phyloP scores from a whole-genome alignment of 1,140 invertebrate species.

The Drosophila bipectinata region DNA sequence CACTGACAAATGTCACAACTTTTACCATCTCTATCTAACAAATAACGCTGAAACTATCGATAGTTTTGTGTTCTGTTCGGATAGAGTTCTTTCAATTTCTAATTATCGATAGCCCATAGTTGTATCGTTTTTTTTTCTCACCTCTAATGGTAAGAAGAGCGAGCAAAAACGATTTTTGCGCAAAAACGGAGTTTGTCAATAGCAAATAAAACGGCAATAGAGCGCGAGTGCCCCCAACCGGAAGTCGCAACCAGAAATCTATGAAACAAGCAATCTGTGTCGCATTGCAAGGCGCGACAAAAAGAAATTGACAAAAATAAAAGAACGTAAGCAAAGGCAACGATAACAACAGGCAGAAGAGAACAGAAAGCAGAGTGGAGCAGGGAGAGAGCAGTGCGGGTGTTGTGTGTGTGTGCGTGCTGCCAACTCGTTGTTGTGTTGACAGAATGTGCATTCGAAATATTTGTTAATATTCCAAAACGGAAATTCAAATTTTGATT shows the following conservation, averaged over 20 bases:
- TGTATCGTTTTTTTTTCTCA: not conserved
- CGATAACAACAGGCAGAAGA: slow-evolving; percentile 46
- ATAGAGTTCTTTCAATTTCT: not conserved
- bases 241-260: not conserved
- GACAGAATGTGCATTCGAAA: not conserved
- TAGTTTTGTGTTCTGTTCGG: not conserved
- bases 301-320: slow-evolving; percentile 11
- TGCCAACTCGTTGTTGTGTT: slow-evolving; percentile 31
- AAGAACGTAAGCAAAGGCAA: slow-evolving; percentile 43
- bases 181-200: slow-evolving; percentile 49
- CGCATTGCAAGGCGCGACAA: not conserved
- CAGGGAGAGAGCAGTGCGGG: slow-evolving; percentile 17
- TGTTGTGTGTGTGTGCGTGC: slow-evolving; percentile 49
- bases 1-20: too few relatives aligned
- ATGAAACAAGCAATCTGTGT: not conserved
- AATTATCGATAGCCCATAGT: too few relatives aligned
- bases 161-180: slow-evolving; percentile 48
- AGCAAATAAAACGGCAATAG: slow-evolving; percentile 3
- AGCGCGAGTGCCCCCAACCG: slow-evolving; percentile 13
- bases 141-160: slow-evolving; percentile 9
- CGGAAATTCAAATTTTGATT: not conserved
- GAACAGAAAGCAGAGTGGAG: slow-evolving; percentile 19
- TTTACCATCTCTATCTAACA: not conserved
- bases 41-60: not conserved
- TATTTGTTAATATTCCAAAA: slow-evolving; percentile 1